Evolutionary conservation across 2,113 vertebrate species (phyloP).

Genomic region (Ctenomys sociabilis): DNA sequence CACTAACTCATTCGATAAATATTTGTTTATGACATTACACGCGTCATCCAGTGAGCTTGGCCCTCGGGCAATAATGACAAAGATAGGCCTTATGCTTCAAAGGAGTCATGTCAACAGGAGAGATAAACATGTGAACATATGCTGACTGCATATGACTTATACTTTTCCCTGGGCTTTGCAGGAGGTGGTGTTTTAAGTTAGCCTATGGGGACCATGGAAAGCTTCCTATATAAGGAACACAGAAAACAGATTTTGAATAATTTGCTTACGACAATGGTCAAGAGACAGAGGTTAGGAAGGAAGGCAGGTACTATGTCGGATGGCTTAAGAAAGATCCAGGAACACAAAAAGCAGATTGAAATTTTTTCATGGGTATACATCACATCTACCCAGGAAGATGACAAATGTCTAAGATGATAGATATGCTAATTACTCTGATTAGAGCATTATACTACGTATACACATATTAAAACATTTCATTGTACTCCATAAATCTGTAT

Average conservation of each 20-base stretch:
- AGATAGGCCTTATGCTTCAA: not conserved
- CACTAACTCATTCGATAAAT: not conserved
- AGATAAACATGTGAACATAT: not conserved
- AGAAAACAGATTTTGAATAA: not conserved
- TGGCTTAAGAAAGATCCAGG: not conserved
- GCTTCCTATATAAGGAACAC: not conserved
- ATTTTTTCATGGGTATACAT: not conserved
- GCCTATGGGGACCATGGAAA: not conserved
- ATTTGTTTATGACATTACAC: too few relatives aligned
- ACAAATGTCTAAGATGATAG: not conserved
- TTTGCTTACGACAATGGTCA: not conserved
- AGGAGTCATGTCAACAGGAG: not conserved
- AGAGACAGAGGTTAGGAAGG: not conserved
- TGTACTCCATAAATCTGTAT: not conserved
- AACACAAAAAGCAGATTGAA: not conserved
- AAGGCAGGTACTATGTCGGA: not conserved
- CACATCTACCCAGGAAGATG: not conserved
- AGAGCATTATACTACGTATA: not conserved
- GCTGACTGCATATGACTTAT: not conserved
- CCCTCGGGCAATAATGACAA: not conserved
- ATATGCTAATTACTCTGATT: not conserved
- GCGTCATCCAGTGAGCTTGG: not conserved
- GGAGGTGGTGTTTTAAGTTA: not conserved
- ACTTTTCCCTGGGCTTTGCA: not conserved
- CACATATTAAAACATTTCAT: not conserved